Evolutionary conservation across 2,113 vertebrate genomes (phyloP), one percentile per base, ranked within the genome.

Genomic region (Maccullochella peelii): DNA sequence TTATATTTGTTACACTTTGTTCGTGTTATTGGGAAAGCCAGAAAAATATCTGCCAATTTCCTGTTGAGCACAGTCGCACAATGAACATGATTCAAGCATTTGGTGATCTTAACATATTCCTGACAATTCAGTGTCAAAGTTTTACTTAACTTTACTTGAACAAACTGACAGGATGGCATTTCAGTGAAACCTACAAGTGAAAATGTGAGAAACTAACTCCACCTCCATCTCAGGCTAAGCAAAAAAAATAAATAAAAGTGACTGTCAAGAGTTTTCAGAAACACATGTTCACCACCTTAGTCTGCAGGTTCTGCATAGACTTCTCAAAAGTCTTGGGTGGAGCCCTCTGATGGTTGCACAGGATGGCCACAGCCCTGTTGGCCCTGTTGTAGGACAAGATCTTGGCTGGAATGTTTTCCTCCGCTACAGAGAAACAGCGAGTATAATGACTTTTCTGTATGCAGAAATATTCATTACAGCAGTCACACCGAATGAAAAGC

Each of bases 321-420:
- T 99, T 99, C 93, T 99, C 98, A 27, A 99, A 99, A 21, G 98
- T 99, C 95, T 99, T 99, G 8, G 98, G 98, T 30, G 97, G 97
- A 73, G 98, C 98, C 91, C 98, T 97, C 95, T 99, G 98, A 94
- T 99, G 98, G 97, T 99, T 99, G 94, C 98, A 99, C 88, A 99
- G 95, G 87, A 99, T 99, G 82, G 98, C 98, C 91, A 99, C 98
- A 65, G 98, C 98, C 93, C 98, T 94, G 95, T 99, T 99, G 93
- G 98, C 98, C 94, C 98, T 97, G 90, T 99, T 99, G 77, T 99
- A 99, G 88, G 98, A 99, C 38, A 99, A 94, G 94, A 99, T 98
- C 95, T 99, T 99, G 15, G 97, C 98, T 75, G 98, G 95, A 92
- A 99, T 87, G 80, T 98, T 99, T 25, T 99, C 98, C 3, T 99